Base-by-base conservation (phyloP, 1,140 invertebrate genomes). In the Trichonephila clavata region DNA sequence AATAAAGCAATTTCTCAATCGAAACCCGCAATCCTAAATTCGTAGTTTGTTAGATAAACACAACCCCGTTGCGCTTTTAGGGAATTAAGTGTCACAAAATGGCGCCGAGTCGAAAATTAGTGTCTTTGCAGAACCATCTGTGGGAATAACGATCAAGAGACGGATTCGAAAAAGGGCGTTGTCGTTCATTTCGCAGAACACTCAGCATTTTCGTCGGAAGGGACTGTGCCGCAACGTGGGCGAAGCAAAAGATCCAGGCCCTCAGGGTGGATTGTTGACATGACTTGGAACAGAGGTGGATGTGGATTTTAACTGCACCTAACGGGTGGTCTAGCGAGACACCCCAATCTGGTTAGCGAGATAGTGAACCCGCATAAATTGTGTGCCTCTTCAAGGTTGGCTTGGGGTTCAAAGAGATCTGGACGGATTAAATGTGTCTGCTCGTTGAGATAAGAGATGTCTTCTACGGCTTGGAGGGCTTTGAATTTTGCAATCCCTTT, bases 271-370 rank as follows among this genome's bases (percentile, higher is more conserved):
- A n/a, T 63, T 39, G 86, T 87, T 61, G 86, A 87, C 86, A 87
- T 60, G 83, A 8, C 83, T 57, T 20, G 43, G 16, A 59, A 57
- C 57, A 87, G 60, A 39, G 60, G 86, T 24, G 81, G 86, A 18
- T 87, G 63, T 43, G 59, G 24, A 87, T 87, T 50, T 61, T 32
- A 87, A 87, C 81, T 63, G 50, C 59, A 27, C 86, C 27, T 87
- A 87, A 87, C 86, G 60, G 86, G 86, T 63, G 86, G 86, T 87
- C 86, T 87, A 20, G 50, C 27, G 24, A 77, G 71, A 77, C 71
- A 27, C 71, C 10, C 7, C 71, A 77, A 77, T 77, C 71, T 77
- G 71, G 71, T 77, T 77, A 77, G 27, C 18, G 71, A 77, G 71
- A 77, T 0, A 39, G 27, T 77, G 71, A 77, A 68, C 65, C 24